A percentile compares a stretch with the other conserved stretches of the same genome.
Conservation (phyloP, 2,797 vertebrate genomes). For the Syngnathus acus region DNA sequence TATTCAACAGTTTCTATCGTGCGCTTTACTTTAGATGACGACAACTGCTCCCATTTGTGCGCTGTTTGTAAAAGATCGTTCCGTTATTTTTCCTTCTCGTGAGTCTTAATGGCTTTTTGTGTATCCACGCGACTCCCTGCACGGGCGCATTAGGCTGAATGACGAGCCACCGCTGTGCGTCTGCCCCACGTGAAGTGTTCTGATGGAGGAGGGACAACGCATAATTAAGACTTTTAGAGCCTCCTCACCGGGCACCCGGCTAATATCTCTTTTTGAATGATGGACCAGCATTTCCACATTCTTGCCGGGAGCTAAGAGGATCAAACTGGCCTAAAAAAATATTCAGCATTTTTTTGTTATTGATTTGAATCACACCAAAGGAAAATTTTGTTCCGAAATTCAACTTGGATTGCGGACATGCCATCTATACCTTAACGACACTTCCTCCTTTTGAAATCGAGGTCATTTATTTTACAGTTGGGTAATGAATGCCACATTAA, state of each 20-base stretch:
- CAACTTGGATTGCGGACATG: conserved; percentile 35
- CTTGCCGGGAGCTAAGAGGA: conserved; percentile 14
- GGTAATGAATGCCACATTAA: conserved; percentile 80
- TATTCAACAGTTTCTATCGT: background rate
- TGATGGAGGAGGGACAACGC: conserved; percentile 57
- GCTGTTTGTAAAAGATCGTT: conserved; percentile 37
- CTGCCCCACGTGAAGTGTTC: conserved; percentile 57
- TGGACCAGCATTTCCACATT: conserved; percentile 41
- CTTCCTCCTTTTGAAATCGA: conserved; percentile 70
- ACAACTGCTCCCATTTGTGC: conserved; percentile 15
- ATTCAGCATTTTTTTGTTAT: conserved; percentile 8
- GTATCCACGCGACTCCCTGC: conserved; percentile 59
- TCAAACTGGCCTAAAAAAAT: background rate
- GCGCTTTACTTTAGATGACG: conserved; percentile 13
- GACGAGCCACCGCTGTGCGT: conserved; percentile 67
- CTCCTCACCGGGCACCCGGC: conserved; percentile 52
- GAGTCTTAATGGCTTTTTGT: conserved; percentile 62
- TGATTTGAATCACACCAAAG: conserved; percentile 9
- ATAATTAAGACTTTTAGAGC: conserved; percentile 63
- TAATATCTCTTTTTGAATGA: conserved; percentile 62
- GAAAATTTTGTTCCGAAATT: conserved; percentile 27
- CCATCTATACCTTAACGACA: conserved; percentile 69
- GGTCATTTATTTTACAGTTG: conserved; percentile 75
- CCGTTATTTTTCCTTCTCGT: conserved; percentile 27
- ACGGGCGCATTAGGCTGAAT: conserved; percentile 70